phyloP scores from a whole-genome alignment of 2,888 invertebrate species.

The Macaria notata region DNA sequence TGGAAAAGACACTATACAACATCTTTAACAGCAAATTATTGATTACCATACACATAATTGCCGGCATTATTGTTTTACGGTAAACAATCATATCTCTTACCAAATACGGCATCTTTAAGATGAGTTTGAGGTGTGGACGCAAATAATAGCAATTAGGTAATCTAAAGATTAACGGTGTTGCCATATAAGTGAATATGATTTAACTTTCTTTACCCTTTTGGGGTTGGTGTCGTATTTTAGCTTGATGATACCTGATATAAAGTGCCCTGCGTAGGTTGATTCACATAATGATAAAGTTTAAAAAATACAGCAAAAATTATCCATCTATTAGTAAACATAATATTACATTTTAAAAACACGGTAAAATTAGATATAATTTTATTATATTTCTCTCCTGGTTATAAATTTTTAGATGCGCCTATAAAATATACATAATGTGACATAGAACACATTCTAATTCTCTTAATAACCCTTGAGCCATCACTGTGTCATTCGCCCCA shows the following conservation, averaged over 20 bases:
- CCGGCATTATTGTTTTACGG: conserved; percentile 21
- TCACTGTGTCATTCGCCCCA: conserved; percentile 49
- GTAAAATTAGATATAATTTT: no score
- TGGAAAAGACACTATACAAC: no score
- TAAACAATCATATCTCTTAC: conserved; percentile 23
- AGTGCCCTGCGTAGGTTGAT: no score
- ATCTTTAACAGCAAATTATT: no score
- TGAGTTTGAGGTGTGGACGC: conserved; percentile 12
- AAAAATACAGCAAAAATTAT: no score
- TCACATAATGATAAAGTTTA: no score
- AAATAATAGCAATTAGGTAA: conserved; percentile 22
- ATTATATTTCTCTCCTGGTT: no score
- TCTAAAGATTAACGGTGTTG: conserved; percentile 18
- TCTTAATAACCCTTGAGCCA: conserved; percentile 38
- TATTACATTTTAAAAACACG: no score
- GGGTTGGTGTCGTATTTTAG: conserved; percentile 6
- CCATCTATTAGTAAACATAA: no score
- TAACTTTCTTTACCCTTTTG: conserved; percentile 21
- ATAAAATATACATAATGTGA: no score
- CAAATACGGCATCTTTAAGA: conserved; percentile 17
- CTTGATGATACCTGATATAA: no score
- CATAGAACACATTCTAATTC: background rate
- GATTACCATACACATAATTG: conserved; percentile 16
- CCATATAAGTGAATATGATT: conserved; percentile 12
- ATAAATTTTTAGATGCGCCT: no score